Conservation (phyloP, 2,797 vertebrate genomes). For the Alcedo quadribrachys region DNA sequence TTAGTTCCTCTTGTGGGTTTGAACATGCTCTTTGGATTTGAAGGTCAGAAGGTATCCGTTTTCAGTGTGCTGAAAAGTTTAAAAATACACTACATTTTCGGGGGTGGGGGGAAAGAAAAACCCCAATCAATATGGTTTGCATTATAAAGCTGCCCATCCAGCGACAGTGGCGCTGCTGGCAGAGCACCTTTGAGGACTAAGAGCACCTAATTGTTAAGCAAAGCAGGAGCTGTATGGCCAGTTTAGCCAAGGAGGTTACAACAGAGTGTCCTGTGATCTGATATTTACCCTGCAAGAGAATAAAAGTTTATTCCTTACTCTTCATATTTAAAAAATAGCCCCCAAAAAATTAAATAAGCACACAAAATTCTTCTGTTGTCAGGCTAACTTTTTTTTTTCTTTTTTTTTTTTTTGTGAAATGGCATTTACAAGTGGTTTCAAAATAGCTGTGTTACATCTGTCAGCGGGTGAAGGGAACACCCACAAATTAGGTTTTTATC, state of each 20-base stretch:
- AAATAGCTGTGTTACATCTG: conserved; percentile 76
- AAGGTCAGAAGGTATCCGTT: conserved; percentile 63
- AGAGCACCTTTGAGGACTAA: conserved; percentile 42
- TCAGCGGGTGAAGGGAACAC: conserved; percentile 74
- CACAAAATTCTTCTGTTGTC: conserved; percentile 66
- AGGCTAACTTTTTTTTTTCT: conserved; percentile 43
- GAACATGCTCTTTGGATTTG: conserved; percentile 60
- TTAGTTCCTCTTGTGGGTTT: conserved; percentile 72
- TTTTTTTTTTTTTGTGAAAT: conserved; percentile 10
- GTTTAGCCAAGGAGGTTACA: not conserved
- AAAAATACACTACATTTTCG: conserved; percentile 54
- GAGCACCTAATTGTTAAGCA: conserved; percentile 23
- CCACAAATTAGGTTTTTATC: conserved; percentile 76
- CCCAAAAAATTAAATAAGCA: conserved; percentile 64
- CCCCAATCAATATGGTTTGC: conserved; percentile 50
- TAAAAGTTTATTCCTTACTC: conserved; percentile 48
- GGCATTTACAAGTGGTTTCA: conserved; percentile 76
- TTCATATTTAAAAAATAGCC: conserved; percentile 49
- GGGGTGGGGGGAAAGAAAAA: not conserved
- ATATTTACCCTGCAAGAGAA: conserved; percentile 42
- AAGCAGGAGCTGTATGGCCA: not conserved
- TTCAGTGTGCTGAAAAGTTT: conserved; percentile 65
- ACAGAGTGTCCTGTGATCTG: not conserved
- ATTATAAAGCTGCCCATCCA: conserved; percentile 59
- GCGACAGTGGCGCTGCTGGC: not conserved